A percentile compares a stretch with the other conserved stretches of the same genome.
Conservation (phyloP, 2,888 invertebrate genomes). For the Achlya flavicornis region DNA sequence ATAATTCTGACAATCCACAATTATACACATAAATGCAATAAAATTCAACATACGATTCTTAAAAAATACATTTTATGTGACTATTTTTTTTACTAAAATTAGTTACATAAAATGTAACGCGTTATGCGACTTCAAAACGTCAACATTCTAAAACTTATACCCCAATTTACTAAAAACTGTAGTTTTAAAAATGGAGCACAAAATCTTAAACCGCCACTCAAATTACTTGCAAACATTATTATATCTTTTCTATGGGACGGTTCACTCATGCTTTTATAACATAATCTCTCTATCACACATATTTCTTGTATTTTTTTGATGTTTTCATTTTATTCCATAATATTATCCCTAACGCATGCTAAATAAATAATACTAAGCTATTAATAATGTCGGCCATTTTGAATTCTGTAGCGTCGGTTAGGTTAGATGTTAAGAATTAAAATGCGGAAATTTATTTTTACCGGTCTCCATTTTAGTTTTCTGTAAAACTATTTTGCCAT, state of each 20-base stretch:
- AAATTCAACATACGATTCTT: conserved; percentile 33
- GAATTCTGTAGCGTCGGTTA: conserved; percentile 44
- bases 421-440: conserved; percentile 18
- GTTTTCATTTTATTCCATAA: conserved; percentile 52
- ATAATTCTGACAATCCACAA: conserved; percentile 52
- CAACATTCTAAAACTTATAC: conserved; percentile 31
- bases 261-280: conserved; percentile 53
- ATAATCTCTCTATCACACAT: conserved; percentile 57
- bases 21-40: conserved; percentile 68
- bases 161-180: not conserved
- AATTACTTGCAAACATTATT: not conserved
- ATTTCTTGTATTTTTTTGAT: conserved; percentile 55
- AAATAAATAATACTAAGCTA: conserved; percentile 79
- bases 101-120: conserved; percentile 37
- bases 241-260: conserved; percentile 54
- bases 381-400: conserved; percentile 47
- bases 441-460: not conserved
- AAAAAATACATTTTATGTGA: conserved; percentile 31
- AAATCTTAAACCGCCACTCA: not conserved
- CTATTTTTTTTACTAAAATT: conserved; percentile 6
- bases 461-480: conserved; percentile 21
- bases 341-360: conserved; percentile 72
- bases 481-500: not conserved
- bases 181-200: not conserved
- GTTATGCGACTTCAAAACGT: conserved; percentile 28